Evolutionary conservation across 2,888 invertebrate species (phyloP), one percentile per base, ranked within the genome.

Genomic region (Rhingia campestris): DNA sequence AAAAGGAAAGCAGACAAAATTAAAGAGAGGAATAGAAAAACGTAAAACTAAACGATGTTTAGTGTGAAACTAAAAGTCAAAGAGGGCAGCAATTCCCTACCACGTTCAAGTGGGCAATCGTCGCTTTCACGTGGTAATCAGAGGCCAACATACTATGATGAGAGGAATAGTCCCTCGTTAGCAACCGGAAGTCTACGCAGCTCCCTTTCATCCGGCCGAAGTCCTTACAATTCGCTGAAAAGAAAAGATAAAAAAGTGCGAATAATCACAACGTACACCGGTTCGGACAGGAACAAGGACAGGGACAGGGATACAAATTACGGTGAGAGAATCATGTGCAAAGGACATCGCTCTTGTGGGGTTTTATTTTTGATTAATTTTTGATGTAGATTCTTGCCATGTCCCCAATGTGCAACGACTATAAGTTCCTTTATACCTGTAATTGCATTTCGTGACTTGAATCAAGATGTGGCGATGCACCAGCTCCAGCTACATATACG

Each of bases 21-120:
- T 22, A 22, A 22, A 22, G 22, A 22, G 22, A 22, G 2, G 22
- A 22, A 22, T 22, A 22, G 22, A 22, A 22, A 22, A 22, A 22
- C 22, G 22, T 22, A 22, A 22, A 22, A 61, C 61, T 56, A 53
- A 79, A 79, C 53, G 51, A 92, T 92, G 92, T 92, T 92, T 87
- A 92, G 90, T 88, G 89, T 92, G 67, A 92, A 92, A 89, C 88
- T 92, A 82, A 92, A 92, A 91, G 91, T 92, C 76, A 92, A 91
- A 87, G 92, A 92, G 86, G 91, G 90, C 80, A 89, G 88, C 86
- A 91, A 91, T 64, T 90, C 91, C 22, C 87, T 91, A 86, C 91
- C 91, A 47, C 90, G 91, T 47, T 89, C 88, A 74, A 87, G 86
- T 53, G 89, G 88, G 73, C 87, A 87, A 12, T 81, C 84, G 10